phyloP scores from a whole-genome alignment of 2,888 invertebrate species.

The Lepetodrilus schrolli region DNA sequence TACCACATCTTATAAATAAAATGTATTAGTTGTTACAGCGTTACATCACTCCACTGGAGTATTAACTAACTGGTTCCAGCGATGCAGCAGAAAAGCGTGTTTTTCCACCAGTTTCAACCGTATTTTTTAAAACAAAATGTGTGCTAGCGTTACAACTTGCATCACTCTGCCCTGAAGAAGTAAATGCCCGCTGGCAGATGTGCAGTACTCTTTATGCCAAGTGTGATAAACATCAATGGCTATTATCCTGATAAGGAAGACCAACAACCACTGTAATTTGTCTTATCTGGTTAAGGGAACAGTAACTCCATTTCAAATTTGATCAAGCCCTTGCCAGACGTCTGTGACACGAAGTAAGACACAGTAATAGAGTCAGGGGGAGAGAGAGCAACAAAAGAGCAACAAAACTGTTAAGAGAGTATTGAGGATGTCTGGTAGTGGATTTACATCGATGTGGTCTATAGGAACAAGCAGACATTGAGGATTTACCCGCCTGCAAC shows the following conservation, averaged over 20 bases:
- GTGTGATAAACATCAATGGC: too few relatives aligned
- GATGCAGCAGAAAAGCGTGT: too few relatives aligned
- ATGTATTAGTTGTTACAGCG: too few relatives aligned
- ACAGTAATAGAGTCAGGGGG: conserved; percentile 1
- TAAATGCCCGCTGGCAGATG: too few relatives aligned
- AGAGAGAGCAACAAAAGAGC: conserved; percentile 9
- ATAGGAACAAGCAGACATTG: background rate
- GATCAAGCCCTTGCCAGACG: background rate
- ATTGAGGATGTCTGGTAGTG: background rate
- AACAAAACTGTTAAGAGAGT: background rate
- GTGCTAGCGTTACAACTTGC: too few relatives aligned
- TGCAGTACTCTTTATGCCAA: too few relatives aligned
- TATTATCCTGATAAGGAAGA: background rate
- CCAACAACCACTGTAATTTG: background rate
- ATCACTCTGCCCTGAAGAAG: too few relatives aligned
- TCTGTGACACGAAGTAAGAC: background rate
- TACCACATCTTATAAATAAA: too few relatives aligned
- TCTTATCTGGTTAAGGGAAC: background rate
- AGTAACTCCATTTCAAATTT: background rate
- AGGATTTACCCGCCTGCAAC: conserved; percentile 4
- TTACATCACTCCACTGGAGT: too few relatives aligned
- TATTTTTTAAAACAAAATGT: too few relatives aligned
- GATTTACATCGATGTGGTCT: background rate
- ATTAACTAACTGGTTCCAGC: too few relatives aligned
- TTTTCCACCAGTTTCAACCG: too few relatives aligned